Base-by-base conservation (phyloP, 2,797 vertebrate genomes). In the Xyrichtys novacula region DNA sequence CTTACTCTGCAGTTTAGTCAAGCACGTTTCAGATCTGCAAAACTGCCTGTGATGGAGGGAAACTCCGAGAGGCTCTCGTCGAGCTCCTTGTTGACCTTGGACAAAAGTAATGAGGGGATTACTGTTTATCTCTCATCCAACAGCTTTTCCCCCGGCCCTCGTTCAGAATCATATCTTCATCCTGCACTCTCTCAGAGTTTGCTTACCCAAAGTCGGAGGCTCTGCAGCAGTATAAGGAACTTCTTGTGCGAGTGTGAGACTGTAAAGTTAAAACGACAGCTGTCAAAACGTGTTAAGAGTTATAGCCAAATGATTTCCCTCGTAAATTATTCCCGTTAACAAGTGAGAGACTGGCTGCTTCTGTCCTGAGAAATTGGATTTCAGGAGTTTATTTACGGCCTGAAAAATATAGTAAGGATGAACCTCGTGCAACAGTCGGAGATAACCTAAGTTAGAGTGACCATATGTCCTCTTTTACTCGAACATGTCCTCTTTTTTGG, bases 11-110 rank as follows among this genome's bases (percentile, higher is more conserved):
- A 48, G 25, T 39, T 32, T 55, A 17, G 22, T 48, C 26, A 20
- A 3, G 26, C 31, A 36, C 12, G 20, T 25, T 64, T 53, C 25
- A 68, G 65, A 46, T 58, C 55, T 48, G 36, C 4, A 65, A 66
- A 78, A 71, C 43, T 52, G 38, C 59, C 31, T 56, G 65, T 80
- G 56, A 71, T 60, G 32, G 64, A 75, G 76, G 70, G 74, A 66
- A 67, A 67, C 58, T 76, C 46, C 0, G 50, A 60, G 70, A 76
- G 78, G 60, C 54, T 79, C 78, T 84, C 46, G 55, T 56, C 25
- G 71, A 76, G 76, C 59, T 57, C 46, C 67, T 78, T 87, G 91
- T 90, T 92, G 91, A 92, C 86, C 86, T 90, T 90, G 87, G 84
- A 89, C 73, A 71, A 69, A 81, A 64, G 65, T 50, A 80, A 75